phyloP scores from a whole-genome alignment of 2,888 invertebrate genomes.

The Athrips mouffetella region DNA sequence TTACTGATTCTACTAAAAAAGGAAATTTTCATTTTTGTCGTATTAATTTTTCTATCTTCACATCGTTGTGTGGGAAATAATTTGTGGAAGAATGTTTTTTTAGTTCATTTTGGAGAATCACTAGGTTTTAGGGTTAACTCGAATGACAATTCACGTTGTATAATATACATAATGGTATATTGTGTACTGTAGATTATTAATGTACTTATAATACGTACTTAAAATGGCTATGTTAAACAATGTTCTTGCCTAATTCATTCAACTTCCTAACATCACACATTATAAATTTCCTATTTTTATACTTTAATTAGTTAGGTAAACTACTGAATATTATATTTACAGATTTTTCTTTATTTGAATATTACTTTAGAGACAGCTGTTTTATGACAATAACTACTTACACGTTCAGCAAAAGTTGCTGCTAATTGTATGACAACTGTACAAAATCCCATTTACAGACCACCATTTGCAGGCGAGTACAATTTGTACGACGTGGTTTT shows the following conservation, averaged over 20 bases:
- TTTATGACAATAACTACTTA: slow-evolving; percentile 41
- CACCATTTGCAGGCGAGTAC: too few relatives aligned
- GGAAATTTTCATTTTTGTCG: too few relatives aligned
- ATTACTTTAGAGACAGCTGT: slow-evolving; percentile 34
- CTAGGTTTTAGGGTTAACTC: too few relatives aligned
- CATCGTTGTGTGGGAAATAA: too few relatives aligned
- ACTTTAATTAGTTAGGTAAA: slow-evolving; percentile 45
- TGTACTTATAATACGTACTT: slow-evolving; percentile 18
- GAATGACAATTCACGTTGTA: too few relatives aligned
- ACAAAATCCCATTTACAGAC: too few relatives aligned
- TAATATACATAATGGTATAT: slow-evolving; percentile 19
- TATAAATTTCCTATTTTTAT: slow-evolving; percentile 43
- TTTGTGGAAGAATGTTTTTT: too few relatives aligned
- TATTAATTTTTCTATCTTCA: too few relatives aligned
- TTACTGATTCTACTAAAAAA: too few relatives aligned
- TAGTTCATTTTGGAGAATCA: too few relatives aligned
- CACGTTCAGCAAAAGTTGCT: slow-evolving; percentile 22
- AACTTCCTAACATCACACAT: slow-evolving; percentile 54
- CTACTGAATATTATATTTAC: slow-evolving; percentile 43
- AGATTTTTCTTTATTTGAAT: slow-evolving; percentile 20
- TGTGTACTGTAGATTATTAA: slow-evolving; percentile 24
- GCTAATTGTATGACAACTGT: too few relatives aligned
- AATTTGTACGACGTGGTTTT: too few relatives aligned
- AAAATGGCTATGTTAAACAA: slow-evolving; percentile 44
- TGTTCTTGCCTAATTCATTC: slow-evolving; percentile 53